These are phyloP conservation scores for Anthoscopus minutus DNA, from an alignment of 2,113 vertebrate species.

Conservation along the genomic window DNA sequence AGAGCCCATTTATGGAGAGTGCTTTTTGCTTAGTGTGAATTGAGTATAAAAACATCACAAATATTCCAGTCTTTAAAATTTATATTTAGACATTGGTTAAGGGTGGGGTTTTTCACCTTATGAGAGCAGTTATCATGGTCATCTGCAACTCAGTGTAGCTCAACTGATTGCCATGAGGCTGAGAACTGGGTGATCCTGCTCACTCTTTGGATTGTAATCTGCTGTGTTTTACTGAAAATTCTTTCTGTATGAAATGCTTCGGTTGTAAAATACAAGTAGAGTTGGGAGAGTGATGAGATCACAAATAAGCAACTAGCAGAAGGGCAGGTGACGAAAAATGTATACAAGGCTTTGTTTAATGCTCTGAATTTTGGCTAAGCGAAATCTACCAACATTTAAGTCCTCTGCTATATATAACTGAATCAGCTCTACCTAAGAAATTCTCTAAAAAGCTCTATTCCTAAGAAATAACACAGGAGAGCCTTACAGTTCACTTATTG, in stretches of 20 bases:
- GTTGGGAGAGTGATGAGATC: not conserved
- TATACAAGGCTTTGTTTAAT: not conserved
- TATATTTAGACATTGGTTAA: not conserved
- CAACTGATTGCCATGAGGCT: not conserved
- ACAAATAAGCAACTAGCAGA: not conserved
- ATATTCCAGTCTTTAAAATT: not conserved
- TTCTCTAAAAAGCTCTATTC: too few species aligned
- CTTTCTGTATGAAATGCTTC: not conserved
- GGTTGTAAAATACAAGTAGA: not conserved
- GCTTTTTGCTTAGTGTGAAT: not conserved
- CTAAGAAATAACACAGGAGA: not conserved
- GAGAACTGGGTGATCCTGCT: not conserved
- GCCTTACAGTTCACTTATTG: not conserved
- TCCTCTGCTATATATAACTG: not conserved
- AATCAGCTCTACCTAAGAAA: not conserved
- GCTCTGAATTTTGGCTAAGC: not conserved
- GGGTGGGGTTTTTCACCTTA: fast-evolving
- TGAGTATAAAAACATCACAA: not conserved
- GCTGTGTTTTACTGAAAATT: not conserved
- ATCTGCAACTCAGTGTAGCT: not conserved
- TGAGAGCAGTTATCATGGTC: not conserved
- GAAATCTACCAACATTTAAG: not conserved
- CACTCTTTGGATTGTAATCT: not conserved
- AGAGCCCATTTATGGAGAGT: not conserved
- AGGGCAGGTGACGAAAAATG: not conserved